These are phyloP conservation scores for Urophycis tenuis DNA, from an alignment of 2,797 vertebrate species.

Conservation along the genomic window DNA sequence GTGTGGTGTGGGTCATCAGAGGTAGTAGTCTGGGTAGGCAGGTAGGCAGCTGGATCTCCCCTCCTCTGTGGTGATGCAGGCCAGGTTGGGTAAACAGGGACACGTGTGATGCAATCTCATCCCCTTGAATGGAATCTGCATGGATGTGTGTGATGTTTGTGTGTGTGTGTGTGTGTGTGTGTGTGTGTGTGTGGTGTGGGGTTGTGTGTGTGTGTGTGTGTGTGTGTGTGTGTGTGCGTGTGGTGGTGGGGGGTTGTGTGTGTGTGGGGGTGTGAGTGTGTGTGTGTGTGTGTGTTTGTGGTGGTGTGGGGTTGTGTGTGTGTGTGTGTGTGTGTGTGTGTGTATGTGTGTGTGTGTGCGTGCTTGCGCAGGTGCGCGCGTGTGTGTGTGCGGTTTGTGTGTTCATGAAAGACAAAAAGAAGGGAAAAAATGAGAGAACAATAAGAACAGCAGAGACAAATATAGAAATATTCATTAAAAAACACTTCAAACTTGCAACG, in stretches of 20 bases:
- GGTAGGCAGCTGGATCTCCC: constrained; percentile 77
- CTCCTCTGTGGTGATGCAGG: constrained; percentile 68
- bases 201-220: neutral
- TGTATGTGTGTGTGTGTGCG: neutral
- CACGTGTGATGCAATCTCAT: constrained; percentile 84
- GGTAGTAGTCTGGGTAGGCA: constrained; percentile 67
- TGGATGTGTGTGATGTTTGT: neutral
- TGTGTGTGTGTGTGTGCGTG: neutral
- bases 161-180: neutral
- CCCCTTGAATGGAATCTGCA: constrained; percentile 83
- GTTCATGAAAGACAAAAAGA: neutral
- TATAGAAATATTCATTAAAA: constrained; percentile 2
- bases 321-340: neutral
- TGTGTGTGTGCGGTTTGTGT: neutral
- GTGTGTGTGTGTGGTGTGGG: neutral
- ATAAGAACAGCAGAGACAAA: neutral
- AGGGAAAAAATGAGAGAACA: neutral
- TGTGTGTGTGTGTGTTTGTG: neutral
- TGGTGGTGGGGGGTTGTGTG: too few relatives aligned
- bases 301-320: neutral
- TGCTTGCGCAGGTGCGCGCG: neutral
- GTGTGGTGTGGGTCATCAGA: constrained; percentile 50
- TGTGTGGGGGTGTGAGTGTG: neutral
- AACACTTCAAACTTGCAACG: neutral
- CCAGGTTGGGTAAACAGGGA: constrained; percentile 81